Evolutionary conservation across 2,888 invertebrate species (phyloP), one percentile per base, ranked within the genome.

Genomic region (Aphidoletes aphidimyza): DNA sequence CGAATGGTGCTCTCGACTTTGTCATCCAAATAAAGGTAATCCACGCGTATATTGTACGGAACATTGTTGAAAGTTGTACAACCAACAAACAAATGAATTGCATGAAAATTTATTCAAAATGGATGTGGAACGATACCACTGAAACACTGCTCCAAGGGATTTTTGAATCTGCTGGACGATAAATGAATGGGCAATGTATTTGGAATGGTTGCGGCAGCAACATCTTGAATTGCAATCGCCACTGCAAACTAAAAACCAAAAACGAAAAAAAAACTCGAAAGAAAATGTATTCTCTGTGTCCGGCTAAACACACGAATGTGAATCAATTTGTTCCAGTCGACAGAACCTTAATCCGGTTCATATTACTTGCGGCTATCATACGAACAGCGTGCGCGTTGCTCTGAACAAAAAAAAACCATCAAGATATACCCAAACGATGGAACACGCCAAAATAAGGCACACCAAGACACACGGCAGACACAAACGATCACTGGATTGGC

Each of bases 271-370:
- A 11, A 5, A 11, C 14, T 69, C n/a, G 30, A 11, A n/a, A 54
- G 14, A 69, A 14, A 69, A 69, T 69, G 69, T 14, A 69, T 69
- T 30, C 69, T 5, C 69, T 9, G 3, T 11, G 54, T 5, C 22
- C 14, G 22, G n/a, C 54, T 11, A 14, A 1, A 14, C 11, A 69
- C 69, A 69, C n/a, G n/a, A n/a, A 69, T 69, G 69, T 69, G 69
- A 69, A 69, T 69, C 69, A 69, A 69, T 69, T 69, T 69, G 69
- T 69, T 69, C 69, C 69, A 69, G 69, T 69, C 69, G 69, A 69
- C 30, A n/a, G 34, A 69, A 30, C n/a, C 34, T 69, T 69, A 69
- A 69, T 69, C 69, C 69, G 69, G 69, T 69, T 69, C 69, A 69
- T 69, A 69, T 69, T 69, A 69, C 69, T 69, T 69, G 69, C 69